Conservation (phyloP, 2,888 invertebrate genomes). For the Chydorus sphaericus region DNA sequence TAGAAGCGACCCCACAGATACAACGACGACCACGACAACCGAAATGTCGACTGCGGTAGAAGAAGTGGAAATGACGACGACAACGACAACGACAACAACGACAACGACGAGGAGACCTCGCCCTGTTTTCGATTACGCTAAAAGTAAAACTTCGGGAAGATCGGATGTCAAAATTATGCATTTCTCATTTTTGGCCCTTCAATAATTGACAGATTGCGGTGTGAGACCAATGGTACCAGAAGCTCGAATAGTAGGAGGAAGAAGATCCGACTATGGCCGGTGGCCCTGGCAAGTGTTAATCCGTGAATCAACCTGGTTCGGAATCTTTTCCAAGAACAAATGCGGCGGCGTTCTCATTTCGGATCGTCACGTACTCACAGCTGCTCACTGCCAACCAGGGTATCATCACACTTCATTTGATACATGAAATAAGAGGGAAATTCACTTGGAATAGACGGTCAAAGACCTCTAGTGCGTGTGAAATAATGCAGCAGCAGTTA, state of each 20-base stretch:
- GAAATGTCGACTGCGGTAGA: constrained; percentile 27
- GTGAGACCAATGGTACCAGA: constrained; percentile 53
- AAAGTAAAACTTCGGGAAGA: constrained; percentile 18
- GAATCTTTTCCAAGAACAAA: constrained; percentile 85
- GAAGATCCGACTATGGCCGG: constrained; percentile 67
- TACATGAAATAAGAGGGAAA: too few species aligned
- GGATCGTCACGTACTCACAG: constrained; percentile 71
- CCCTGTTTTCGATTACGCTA: constrained; percentile 22
- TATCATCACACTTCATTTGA: too few species aligned
- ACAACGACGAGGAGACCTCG: constrained; percentile 28
- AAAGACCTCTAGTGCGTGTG: too few species aligned
- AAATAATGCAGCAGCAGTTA: too few species aligned
- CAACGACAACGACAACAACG: constrained; percentile 28
- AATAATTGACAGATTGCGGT: constrained; percentile 59
- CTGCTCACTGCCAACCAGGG: constrained; percentile 92
- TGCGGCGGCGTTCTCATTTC: constrained; percentile 89
- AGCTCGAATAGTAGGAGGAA: constrained; percentile 78
- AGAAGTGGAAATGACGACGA: constrained; percentile 29
- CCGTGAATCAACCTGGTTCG: constrained; percentile 82
- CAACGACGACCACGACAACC: constrained; percentile 15
- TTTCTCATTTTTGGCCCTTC: too few species aligned
- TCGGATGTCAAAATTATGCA: neutral
- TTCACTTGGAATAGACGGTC: too few species aligned
- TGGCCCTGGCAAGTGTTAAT: constrained; percentile 91
- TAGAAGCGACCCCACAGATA: constrained; percentile 1